Evolutionary conservation across 1,140 invertebrate genomes (phyloP), one percentile per base, ranked within the genome.

Genomic region (Acromyrmex heyeri): DNA sequence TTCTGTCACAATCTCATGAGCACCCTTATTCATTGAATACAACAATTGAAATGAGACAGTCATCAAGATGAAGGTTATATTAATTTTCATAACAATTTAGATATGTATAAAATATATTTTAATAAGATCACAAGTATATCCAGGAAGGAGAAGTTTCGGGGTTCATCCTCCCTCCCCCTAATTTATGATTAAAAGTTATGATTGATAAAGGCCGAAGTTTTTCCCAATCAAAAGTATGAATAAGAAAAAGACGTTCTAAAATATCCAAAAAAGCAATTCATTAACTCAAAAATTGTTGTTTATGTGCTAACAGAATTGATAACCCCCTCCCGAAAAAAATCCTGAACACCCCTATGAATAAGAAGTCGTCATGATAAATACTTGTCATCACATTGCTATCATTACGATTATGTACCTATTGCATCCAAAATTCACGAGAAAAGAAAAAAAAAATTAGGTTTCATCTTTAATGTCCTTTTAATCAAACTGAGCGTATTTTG

Each of bases 401-500:
- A 21, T 18, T 3, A 21, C 10, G 12, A 1, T 4, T 64, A 12
- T 69, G 16, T 8, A n/a, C 16, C n/a, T 7, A 79, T 75, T 59
- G 30, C 14, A 0, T 0, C 7, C 0, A 12, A 77, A 10, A 16
- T 3, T 0, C 16, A 24, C n/a, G 14, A 53, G 16, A 27, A 14
- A 69, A 50, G 38, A 62, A 65, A 6, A 62, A 38, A 16, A 5
- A 76, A 30, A 61, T 8, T 38, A 34, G 30, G 24, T 57, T 14
- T 18, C 48, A 30, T 55, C 16, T 53, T 59, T 18, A 5, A 75
- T 16, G 18, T 59, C 2, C 5, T 24, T 34, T 75, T 21, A 5
- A 75, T 57, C 3, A 24, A 57, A 75, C 3, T 57, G 38, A 70
- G 18, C 50, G 34, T 57, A 50, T 85, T 53, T 77, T 57, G 77